A percentile compares a stretch with the other conserved stretches of the same genome.
Evolutionary conservation across 2,113 vertebrate species (phyloP).

Genomic region (Romanogobio albipinnatus): DNA sequence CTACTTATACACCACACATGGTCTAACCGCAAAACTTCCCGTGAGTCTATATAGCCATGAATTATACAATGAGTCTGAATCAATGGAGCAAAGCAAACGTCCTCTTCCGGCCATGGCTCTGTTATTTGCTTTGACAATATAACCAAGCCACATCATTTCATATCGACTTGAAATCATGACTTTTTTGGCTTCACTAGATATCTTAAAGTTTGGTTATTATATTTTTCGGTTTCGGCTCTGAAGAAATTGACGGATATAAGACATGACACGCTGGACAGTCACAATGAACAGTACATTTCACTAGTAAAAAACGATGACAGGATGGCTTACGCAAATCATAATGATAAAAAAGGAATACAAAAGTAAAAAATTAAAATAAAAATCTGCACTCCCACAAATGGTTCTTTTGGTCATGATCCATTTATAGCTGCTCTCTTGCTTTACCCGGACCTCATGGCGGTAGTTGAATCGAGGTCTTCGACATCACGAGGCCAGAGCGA

Average conservation of each 20-base stretch:
- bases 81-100: slow-evolving; percentile 75
- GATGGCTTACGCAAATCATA: slow-evolving; percentile 63
- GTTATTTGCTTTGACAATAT: slow-evolving; percentile 94
- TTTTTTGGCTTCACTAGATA: slow-evolving; percentile 99
- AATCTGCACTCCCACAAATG: slow-evolving; percentile 92
- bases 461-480: background rate
- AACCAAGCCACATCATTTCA: slow-evolving; percentile 97
- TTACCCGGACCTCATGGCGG: slow-evolving; percentile 60
- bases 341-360: slow-evolving; percentile 69
- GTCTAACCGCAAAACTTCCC: slow-evolving; percentile 32
- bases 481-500: slow-evolving; percentile 73
- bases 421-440: slow-evolving; percentile 90
- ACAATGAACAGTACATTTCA: slow-evolving; percentile 93
- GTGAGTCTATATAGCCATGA: slow-evolving; percentile 58
- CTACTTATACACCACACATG: slow-evolving; percentile 55
- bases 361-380: slow-evolving; percentile 54
- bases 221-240: slow-evolving; percentile 94
- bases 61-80: slow-evolving; percentile 62
- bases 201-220: slow-evolving; percentile 98
- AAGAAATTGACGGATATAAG: slow-evolving; percentile 79
- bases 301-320: slow-evolving; percentile 78
- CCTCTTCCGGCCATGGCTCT: slow-evolving; percentile 91
- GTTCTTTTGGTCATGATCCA: slow-evolving; percentile 96
- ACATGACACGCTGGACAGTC: slow-evolving; percentile 86
- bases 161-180: slow-evolving; percentile 95